These are phyloP conservation scores for Antigone vipio DNA, from an alignment of 2,113 vertebrate genomes.

Conservation along the genomic window DNA sequence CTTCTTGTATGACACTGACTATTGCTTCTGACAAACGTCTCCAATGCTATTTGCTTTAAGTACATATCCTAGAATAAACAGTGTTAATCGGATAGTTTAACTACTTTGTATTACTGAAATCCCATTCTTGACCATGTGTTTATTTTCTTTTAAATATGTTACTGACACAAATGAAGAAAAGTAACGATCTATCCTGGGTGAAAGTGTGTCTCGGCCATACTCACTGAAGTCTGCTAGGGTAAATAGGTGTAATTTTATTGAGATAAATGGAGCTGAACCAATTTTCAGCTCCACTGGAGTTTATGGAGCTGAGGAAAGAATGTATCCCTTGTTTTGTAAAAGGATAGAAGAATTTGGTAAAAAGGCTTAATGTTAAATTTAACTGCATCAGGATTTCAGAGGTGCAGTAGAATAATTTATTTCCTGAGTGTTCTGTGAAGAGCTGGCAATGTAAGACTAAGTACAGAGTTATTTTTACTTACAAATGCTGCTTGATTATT, in stretches of 20 bases:
- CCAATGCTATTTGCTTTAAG: not conserved
- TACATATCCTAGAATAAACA: not conserved
- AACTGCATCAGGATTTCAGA: not conserved
- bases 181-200: not conserved
- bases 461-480: not conserved
- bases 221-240: not conserved
- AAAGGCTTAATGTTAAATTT: not conserved
- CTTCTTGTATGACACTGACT: not conserved
- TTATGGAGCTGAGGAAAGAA: not conserved
- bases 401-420: not conserved
- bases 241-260: constrained; percentile 23
- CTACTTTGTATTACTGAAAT: not conserved
- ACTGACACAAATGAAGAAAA: not conserved
- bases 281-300: constrained; percentile 39
- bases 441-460: not conserved
- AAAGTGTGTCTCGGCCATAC: not conserved
- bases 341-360: not conserved
- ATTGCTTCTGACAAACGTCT: not conserved
- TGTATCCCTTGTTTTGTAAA: constrained; percentile 4
- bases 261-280: constrained; percentile 38
- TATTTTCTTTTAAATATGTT: not conserved
- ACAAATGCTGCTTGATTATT: not conserved
- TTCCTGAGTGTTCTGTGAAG: not conserved
- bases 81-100: not conserved
- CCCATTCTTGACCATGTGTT: not conserved